These are phyloP conservation scores for Pristionchus japonicus DNA, from an alignment of 2,888 invertebrate species.

Conservation along the genomic window DNA sequence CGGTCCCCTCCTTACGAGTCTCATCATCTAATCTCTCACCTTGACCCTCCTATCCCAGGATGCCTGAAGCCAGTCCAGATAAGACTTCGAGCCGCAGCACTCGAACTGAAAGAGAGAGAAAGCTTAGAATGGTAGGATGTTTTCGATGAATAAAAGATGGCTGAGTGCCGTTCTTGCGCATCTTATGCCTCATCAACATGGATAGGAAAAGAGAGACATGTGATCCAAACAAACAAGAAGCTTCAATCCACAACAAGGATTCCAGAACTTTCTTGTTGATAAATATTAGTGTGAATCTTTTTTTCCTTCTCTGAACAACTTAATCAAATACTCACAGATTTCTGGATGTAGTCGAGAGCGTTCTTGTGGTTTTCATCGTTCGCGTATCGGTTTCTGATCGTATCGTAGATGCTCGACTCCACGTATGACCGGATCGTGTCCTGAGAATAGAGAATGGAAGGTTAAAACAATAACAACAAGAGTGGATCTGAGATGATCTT, in stretches of 20 bases:
- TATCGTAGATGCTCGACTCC: slow-evolving; percentile 81
- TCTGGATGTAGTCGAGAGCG: slow-evolving; percentile 83
- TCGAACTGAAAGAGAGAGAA: slow-evolving; percentile 79
- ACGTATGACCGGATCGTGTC: slow-evolving; percentile 81
- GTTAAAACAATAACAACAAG: too few species aligned
- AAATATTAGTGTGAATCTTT: too few species aligned
- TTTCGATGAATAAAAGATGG: neutral
- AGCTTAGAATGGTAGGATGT: too few species aligned
- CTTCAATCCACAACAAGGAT: neutral
- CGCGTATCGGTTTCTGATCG: slow-evolving; percentile 82
- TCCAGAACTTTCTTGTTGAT: too few species aligned
- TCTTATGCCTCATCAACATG: neutral
- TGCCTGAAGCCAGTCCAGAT: slow-evolving; percentile 81
- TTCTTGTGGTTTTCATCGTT: slow-evolving; percentile 77
- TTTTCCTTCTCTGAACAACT: too few species aligned
- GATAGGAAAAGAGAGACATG: too few species aligned
- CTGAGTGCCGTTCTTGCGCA: neutral
- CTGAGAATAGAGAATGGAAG: neutral
- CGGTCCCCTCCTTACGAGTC: neutral
- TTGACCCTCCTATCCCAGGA: slow-evolving; percentile 58
- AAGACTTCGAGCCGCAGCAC: slow-evolving; percentile 86
- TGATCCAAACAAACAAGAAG: too few species aligned
- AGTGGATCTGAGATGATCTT: too few species aligned
- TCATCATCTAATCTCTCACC: slow-evolving; percentile 7
- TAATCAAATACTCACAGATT: slow-evolving; percentile 75